Base-by-base conservation (phyloP, 1,140 invertebrate species). In the Drosophila sturtevanti region DNA sequence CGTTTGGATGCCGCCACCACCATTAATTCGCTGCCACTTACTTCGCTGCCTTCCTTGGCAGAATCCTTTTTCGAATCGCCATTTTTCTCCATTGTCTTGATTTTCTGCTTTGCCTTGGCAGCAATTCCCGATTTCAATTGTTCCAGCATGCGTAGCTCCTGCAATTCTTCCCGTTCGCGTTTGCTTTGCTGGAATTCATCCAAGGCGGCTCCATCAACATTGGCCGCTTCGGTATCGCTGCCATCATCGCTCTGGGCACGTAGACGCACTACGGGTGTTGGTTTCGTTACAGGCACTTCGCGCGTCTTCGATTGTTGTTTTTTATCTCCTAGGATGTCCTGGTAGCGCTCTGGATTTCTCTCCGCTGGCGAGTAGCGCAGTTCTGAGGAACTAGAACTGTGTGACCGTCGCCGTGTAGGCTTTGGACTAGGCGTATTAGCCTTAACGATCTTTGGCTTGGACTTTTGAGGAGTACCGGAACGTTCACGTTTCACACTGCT, bases 311-410 rank as follows among this genome's bases (percentile, higher is more conserved):
- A 72, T 12, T 61, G 68, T 3, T 65, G 64, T 38, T 81, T 84
- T 24, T 69, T 89, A 7, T 93, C 92, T 72, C 93, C 93, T 10
- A 93, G 77, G 51, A 93, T 93, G 38, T 95, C 94, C 1, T 92
- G 92, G 68, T 95, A 95, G 1, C 94, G 92, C 65, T 95, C 95
- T 0, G 94, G 94, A 90, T 94, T 93, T 9, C 94, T 92, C 6
- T 94, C 91, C 0, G 95, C 93, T 0, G 95, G 95, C 0, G 95
- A 95, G 77, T 95, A 95, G 63, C 94, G 95, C 61, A 95, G 90
- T 51, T 92, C 90, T 0, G 90, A 91, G 16, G 90, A 91, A 31
- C 51, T 37, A 6, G 81, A 81, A 22, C 80, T 81, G 14, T 22
- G 67, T 4, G 85, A 85, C 5, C 85, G 79, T 12, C 68, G 82